Percentiles rank a stretch among this genome's conserved stretches.
Conservation (phyloP, 2,113 vertebrate species). For the Arothron firmamentum region DNA sequence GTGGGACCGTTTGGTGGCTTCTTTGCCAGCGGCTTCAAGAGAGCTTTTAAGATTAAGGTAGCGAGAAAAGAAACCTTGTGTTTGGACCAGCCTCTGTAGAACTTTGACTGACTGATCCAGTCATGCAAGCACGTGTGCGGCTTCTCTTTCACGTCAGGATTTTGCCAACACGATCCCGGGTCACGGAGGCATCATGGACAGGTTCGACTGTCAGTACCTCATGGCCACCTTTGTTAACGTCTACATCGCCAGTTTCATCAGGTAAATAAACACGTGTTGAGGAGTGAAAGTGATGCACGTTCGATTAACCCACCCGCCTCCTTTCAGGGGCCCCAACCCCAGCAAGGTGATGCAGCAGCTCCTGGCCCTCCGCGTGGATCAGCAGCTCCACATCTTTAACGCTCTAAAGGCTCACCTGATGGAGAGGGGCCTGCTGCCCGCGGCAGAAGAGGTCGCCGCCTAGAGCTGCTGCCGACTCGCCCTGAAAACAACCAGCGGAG, state of each 20-base stretch:
- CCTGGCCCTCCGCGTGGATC: slow-evolving; percentile 87
- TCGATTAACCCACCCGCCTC: background rate
- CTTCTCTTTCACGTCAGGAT: slow-evolving; percentile 74
- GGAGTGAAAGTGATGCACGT: background rate
- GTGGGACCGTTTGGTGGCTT: slow-evolving; percentile 96
- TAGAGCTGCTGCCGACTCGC: slow-evolving; percentile 35
- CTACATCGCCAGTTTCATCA: slow-evolving; percentile 99
- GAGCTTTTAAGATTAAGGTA: slow-evolving; percentile 99
- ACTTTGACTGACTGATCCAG: too few relatives aligned
- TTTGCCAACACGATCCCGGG: slow-evolving; percentile 98
- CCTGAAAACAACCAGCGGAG: slow-evolving; percentile 2
- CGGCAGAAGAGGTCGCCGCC: slow-evolving; percentile 69
- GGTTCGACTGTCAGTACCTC: slow-evolving; percentile 98
- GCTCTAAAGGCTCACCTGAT: slow-evolving; percentile 87
- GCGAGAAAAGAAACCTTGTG: background rate
- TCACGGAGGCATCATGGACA: slow-evolving; percentile 97
- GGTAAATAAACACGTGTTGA: slow-evolving; percentile 64
- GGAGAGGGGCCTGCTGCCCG: slow-evolving; percentile 82
- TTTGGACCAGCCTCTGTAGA: too few relatives aligned
- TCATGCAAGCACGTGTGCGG: background rate
- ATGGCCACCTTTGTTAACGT: slow-evolving; percentile 99
- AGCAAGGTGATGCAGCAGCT: slow-evolving; percentile 96
- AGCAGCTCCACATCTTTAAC: slow-evolving; percentile 96
- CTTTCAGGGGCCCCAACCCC: slow-evolving; percentile 89
- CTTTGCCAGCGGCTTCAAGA: slow-evolving; percentile 97